Conservation (phyloP, 2,888 invertebrate species). For the Aspidapion aeneum region DNA sequence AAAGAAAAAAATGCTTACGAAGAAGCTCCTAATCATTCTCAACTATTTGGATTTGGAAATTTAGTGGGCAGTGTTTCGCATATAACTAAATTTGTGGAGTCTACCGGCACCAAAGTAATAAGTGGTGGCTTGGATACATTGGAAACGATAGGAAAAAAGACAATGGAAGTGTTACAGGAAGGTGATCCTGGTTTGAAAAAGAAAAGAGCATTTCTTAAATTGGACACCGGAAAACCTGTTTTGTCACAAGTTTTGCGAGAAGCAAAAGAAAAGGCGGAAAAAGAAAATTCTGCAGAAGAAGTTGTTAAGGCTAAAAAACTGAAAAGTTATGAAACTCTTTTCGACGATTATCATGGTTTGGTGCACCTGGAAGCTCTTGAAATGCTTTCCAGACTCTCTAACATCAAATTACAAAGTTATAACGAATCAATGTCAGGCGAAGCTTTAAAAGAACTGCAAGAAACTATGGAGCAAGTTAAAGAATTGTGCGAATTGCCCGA, state of each 20-base stretch:
- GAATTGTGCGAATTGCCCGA: conserved; percentile 73
- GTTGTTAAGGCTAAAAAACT: conserved; percentile 10
- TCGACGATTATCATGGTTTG: conserved; percentile 85
- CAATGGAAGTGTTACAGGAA: conserved; percentile 89
- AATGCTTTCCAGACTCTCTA: conserved; percentile 81
- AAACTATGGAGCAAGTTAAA: conserved; percentile 74
- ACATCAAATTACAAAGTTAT: conserved; percentile 66
- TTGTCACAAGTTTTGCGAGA: conserved; percentile 64
- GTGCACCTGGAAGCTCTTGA: conserved; percentile 90
- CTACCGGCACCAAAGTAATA: conserved; percentile 60
- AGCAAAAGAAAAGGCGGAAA: conserved; percentile 67
- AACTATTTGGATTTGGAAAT: conserved; percentile 49
- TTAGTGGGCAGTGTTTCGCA: conserved; percentile 62
- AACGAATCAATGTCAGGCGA: conserved; percentile 51
- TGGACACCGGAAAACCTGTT: conserved; percentile 59
- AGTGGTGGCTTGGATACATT: conserved; percentile 81
- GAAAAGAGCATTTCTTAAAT: conserved; percentile 64
- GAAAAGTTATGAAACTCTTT: conserved; percentile 64
- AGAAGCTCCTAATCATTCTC: conserved; percentile 10
- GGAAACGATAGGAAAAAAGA: conserved; percentile 92
- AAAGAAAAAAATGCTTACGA: conserved; percentile 30
- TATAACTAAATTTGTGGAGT: conserved; percentile 65
- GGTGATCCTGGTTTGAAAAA: conserved; percentile 87
- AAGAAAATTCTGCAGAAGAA: conserved; percentile 39
- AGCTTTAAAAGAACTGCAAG: conserved; percentile 64